phyloP scores from a whole-genome alignment of 2,113 vertebrate genomes.

The Meles meles region DNA sequence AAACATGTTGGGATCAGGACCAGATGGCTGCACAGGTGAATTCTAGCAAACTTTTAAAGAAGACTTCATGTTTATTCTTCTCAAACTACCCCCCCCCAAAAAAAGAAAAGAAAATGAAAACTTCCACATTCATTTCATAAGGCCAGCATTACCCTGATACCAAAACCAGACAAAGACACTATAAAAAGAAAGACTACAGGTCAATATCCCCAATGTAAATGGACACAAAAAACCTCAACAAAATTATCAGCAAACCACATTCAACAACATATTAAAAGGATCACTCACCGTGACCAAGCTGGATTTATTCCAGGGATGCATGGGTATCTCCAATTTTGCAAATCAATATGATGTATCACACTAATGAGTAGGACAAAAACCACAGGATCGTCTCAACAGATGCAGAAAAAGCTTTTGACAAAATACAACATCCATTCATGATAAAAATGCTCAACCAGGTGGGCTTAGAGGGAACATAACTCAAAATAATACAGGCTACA shows the following conservation, averaged over 20 bases:
- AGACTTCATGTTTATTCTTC: not conserved
- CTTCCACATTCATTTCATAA: not conserved
- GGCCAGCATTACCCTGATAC: not conserved
- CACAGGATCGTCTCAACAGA: not conserved
- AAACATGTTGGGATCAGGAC: not conserved
- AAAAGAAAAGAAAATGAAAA: not conserved
- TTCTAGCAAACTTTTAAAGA: not conserved
- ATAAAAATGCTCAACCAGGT: not conserved
- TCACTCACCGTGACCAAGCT: not conserved
- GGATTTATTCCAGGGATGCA: not conserved
- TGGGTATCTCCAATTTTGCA: not conserved
- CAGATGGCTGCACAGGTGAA: not conserved
- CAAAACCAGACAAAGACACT: not conserved
- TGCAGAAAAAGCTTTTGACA: not conserved
- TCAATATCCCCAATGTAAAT: not conserved
- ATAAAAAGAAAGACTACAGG: not conserved
- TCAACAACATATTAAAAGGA: not conserved
- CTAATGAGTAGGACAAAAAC: not conserved
- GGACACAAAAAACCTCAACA: not conserved
- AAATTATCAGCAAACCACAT: not conserved
- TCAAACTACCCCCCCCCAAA: not conserved
- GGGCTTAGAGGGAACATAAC: not conserved
- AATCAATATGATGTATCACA: not conserved
- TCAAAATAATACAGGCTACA: not conserved
- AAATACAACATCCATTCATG: not conserved